A percentile compares a stretch with the other conserved stretches of the same genome.
Conservation (phyloP, 2,113 vertebrate genomes). For the Indicator maculatus region DNA sequence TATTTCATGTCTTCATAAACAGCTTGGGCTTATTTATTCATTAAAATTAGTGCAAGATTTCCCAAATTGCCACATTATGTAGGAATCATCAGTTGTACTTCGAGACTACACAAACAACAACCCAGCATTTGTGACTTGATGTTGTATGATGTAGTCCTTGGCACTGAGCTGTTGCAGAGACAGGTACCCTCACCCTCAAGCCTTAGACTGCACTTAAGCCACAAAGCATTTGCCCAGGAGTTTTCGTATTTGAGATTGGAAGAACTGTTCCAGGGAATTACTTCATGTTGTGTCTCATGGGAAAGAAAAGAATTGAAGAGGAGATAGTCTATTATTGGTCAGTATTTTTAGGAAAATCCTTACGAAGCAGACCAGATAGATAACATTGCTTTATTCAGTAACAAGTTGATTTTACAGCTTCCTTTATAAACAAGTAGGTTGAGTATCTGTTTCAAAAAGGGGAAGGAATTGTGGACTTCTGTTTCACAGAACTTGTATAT, state of each 20-base stretch:
- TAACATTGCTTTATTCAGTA: background rate
- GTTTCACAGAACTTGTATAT: background rate
- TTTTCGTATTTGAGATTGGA: background rate
- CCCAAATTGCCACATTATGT: background rate
- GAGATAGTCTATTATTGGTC: background rate
- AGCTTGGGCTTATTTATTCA: background rate
- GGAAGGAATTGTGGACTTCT: background rate
- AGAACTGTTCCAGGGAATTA: background rate
- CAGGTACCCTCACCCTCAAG: background rate
- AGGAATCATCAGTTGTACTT: background rate
- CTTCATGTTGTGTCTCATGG: rapidly evolving
- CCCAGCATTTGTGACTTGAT: rapidly evolving
- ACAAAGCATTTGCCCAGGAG: background rate
- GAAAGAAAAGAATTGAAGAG: background rate
- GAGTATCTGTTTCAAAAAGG: background rate
- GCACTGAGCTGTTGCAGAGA: background rate
- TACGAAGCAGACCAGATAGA: background rate
- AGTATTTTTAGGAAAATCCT: slow-evolving; percentile 12
- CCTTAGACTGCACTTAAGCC: background rate
- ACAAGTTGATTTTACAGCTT: slow-evolving; percentile 32
- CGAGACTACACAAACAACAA: background rate
- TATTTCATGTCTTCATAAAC: background rate
- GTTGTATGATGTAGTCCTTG: background rate
- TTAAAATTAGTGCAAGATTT: background rate
- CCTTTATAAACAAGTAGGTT: background rate